Evolutionary conservation across 2,797 vertebrate genomes (phyloP).

Genomic region (Forpus xanthops): DNA sequence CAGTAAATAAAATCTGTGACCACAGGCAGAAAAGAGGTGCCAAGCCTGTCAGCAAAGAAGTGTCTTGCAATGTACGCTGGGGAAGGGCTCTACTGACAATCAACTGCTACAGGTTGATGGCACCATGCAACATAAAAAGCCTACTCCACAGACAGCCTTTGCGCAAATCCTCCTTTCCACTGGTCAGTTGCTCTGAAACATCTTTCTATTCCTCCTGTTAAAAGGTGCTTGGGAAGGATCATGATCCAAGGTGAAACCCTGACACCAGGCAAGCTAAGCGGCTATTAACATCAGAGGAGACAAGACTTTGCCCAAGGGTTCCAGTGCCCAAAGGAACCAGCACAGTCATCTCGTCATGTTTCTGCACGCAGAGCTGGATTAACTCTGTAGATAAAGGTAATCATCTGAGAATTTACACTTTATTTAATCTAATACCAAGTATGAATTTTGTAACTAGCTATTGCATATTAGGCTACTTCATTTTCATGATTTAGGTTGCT

Average conservation of each 20-base stretch:
- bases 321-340: not conserved
- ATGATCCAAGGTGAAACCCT: not conserved
- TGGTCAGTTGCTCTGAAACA: not conserved
- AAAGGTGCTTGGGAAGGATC: not conserved
- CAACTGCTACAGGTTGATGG: not conserved
- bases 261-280: not conserved
- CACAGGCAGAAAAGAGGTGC: not conserved
- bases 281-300: not conserved
- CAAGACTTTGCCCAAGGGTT: not conserved
- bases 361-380: conserved; percentile 4
- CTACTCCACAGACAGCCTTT: not conserved
- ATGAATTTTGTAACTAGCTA: conserved; percentile 54
- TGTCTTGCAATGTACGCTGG: not conserved
- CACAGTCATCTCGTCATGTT: not conserved
- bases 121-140: not conserved
- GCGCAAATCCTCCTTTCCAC: not conserved
- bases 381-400: not conserved
- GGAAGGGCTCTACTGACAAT: not conserved
- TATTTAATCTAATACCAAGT: conserved; percentile 52
- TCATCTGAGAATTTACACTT: conserved; percentile 26
- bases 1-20: not conserved
- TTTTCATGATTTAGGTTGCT: conserved; percentile 62
- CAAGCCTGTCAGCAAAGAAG: not conserved
- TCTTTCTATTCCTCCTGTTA: not conserved
- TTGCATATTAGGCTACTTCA: conserved; percentile 36